Conservation (phyloP, 2,113 vertebrate species). For the Gasterosteus aculeatus region DNA sequence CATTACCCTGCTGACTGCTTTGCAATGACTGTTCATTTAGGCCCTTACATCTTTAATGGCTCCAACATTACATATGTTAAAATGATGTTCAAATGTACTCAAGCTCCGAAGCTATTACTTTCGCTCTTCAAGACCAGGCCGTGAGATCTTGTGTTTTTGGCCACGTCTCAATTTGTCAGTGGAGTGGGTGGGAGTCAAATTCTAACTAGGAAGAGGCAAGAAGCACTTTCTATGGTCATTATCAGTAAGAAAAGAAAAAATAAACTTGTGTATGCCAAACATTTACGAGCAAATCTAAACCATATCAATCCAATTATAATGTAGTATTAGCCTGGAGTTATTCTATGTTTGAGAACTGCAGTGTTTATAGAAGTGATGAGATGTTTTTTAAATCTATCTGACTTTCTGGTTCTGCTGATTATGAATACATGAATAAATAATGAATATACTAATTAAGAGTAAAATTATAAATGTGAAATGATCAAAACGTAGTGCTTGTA, state of each 20-base stretch:
- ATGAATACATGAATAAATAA: not conserved
- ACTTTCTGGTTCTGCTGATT: not conserved
- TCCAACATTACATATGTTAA: constrained; percentile 50
- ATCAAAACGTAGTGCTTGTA: not conserved
- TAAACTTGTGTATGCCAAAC: not conserved
- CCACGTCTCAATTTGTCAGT: not conserved
- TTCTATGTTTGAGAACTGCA: not conserved
- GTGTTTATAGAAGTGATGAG: not conserved
- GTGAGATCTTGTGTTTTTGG: constrained; percentile 20
- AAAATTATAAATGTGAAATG: not conserved
- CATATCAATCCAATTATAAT: not conserved
- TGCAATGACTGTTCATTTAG: constrained; percentile 53
- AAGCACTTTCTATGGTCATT: not conserved
- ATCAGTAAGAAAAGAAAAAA: constrained; percentile 12
- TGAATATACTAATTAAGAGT: not conserved
- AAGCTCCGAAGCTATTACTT: constrained; percentile 29
- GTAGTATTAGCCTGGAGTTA: not conserved
- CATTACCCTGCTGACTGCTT: constrained; percentile 58
- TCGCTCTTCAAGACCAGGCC: constrained; percentile 20
- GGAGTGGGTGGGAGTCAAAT: constrained; percentile 8
- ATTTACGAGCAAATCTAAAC: not conserved
- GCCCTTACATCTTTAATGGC: constrained; percentile 49
- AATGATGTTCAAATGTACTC: constrained; percentile 8
- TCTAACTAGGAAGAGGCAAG: not conserved
- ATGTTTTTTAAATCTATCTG: not conserved